phyloP scores from a whole-genome alignment of 2,888 invertebrate species.

The Aquatica leii region DNA sequence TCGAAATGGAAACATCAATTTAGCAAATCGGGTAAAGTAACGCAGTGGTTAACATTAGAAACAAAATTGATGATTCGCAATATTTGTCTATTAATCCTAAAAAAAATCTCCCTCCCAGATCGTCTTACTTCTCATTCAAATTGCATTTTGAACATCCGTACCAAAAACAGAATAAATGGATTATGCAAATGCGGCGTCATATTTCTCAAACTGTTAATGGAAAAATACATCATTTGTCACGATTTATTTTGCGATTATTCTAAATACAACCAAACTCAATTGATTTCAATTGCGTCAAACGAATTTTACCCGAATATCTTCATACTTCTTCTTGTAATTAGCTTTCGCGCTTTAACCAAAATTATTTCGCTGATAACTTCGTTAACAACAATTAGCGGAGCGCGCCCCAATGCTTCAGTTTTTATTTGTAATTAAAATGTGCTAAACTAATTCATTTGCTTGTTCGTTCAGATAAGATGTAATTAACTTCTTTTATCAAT shows the following conservation, averaged over 20 bases:
- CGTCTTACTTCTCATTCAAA: conserved; percentile 22
- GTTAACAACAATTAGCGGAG: conserved; percentile 46
- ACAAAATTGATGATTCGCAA: conserved; percentile 14
- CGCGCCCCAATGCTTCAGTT: conserved; percentile 24
- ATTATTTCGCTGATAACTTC: conserved; percentile 47
- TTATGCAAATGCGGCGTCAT: conserved; percentile 51
- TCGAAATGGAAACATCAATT: too few species aligned
- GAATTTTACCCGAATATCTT: not conserved
- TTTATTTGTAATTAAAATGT: conserved; percentile 38
- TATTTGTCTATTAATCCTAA: conserved; percentile 17
- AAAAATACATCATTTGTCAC: conserved; percentile 37
- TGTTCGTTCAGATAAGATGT: conserved; percentile 18
- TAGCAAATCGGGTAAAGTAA: too few species aligned
- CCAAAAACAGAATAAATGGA: conserved; percentile 51
- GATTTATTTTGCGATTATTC: not conserved
- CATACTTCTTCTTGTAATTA: conserved; percentile 30
- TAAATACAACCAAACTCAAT: not conserved
- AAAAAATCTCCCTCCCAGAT: conserved; percentile 6
- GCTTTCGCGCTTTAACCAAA: conserved; percentile 36
- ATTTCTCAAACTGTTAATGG: conserved; percentile 39
- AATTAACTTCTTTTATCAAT: not conserved
- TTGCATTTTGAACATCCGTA: conserved; percentile 44
- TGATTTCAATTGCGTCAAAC: not conserved
- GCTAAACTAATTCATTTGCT: conserved; percentile 24
- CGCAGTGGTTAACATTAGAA: not conserved